Conservation (phyloP, 2,797 vertebrate species). For the Ceyx erithaca region DNA sequence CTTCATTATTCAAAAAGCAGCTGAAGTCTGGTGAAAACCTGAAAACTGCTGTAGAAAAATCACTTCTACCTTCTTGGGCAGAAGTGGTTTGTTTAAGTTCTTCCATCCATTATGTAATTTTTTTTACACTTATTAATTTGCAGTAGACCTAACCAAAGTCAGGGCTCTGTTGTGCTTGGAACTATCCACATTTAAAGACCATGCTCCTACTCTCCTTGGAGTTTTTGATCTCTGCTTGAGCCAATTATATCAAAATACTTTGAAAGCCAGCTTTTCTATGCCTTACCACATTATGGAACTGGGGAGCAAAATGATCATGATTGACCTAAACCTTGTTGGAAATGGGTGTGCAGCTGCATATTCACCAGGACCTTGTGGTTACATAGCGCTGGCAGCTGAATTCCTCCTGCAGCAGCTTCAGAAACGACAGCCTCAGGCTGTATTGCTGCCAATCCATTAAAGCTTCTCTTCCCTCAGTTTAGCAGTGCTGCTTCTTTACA, state of each 20-base stretch:
- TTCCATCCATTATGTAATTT: slow-evolving; percentile 5
- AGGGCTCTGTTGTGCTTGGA: not conserved
- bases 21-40: not conserved
- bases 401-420: not conserved
- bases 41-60: slow-evolving; percentile 23
- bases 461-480: not conserved
- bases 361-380: not conserved
- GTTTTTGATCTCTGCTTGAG: slow-evolving; percentile 27
- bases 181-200: not conserved
- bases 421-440: not conserved
- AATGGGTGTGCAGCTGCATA: not conserved
- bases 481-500: not conserved
- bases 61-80: not conserved
- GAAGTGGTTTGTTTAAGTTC: slow-evolving; percentile 30
- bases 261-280: not conserved
- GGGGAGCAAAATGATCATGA: not conserved
- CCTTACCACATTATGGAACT: not conserved
- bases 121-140: slow-evolving; percentile 14
- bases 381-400: not conserved
- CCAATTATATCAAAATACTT: slow-evolving; percentile 23
- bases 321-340: not conserved
- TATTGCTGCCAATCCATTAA: not conserved
- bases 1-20: slow-evolving; percentile 34
- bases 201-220: not conserved
- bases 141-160: not conserved